These are phyloP conservation scores for Drosophila punjabiensis DNA, from an alignment of 1,140 invertebrate genomes.

Conservation along the genomic window DNA sequence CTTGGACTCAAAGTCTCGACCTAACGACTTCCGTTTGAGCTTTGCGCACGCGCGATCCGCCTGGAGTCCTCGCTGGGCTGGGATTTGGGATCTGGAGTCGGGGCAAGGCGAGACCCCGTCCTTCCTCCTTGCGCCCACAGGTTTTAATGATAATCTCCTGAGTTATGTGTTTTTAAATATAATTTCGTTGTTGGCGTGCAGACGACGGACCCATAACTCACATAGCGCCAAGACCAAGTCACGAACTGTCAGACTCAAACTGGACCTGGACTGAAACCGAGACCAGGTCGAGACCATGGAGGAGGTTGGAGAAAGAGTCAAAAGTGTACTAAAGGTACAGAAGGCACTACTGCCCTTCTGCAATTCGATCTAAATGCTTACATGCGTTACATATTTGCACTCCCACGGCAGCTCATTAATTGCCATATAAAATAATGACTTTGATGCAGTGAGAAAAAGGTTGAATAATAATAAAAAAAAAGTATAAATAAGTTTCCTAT, in stretches of 20 bases:
- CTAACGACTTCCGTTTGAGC: conserved; percentile 81
- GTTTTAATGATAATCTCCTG: conserved; percentile 85
- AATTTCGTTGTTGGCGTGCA: conserved; percentile 84
- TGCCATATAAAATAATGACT: conserved; percentile 74
- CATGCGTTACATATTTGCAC: conserved; percentile 61
- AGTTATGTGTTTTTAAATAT: conserved; percentile 85
- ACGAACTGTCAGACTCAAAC: conserved; percentile 70
- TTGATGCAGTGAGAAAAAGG: conserved; percentile 29
- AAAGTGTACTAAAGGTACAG: background rate
- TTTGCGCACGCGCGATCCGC: conserved; percentile 74
- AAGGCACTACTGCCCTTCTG: conserved; percentile 11
- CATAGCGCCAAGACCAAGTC: conserved; percentile 79
- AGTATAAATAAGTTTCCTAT: background rate
- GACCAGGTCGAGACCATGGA: conserved; percentile 3
- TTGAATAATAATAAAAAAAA: background rate
- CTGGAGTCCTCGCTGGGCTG: conserved; percentile 29
- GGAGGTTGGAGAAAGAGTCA: background rate
- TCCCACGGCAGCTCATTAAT: conserved; percentile 75
- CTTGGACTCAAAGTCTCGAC: conserved; percentile 37
- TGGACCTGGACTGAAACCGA: conserved; percentile 11
- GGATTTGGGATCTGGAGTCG: conserved; percentile 31
- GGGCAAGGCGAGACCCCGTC: background rate
- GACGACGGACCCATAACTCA: conserved; percentile 77
- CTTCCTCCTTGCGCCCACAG: conserved; percentile 60
- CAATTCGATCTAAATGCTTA: conserved; percentile 54